Base-by-base conservation (phyloP, 2,113 vertebrate species). In the Apteryx owenii region DNA sequence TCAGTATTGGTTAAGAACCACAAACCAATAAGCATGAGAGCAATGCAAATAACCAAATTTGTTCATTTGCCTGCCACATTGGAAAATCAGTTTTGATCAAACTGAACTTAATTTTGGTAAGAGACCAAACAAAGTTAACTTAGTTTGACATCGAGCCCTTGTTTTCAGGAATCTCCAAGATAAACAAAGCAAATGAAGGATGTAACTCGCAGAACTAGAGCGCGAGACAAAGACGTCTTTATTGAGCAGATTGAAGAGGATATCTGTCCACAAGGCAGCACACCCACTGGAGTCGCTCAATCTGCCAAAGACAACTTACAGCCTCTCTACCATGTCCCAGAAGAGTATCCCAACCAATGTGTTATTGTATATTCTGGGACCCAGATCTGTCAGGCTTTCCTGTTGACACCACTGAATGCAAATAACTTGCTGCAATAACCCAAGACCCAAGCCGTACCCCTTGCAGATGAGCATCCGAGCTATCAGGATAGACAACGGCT, bases 381-480 rank as follows among this genome's bases (percentile, higher is more conserved):
- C n/a, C 10, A 11, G 5, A 89, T 12, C 22, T 2, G 5, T 23
- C 20, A 83, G 70, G 70, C 0, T 1, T 17, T 81, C 60, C 70
- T 60, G 9, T 2, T 62, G 54, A 89, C 15, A 8, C 19, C 29
- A 7, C 0, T 26, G 36, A 46, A 76, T 8, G 18, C 19, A 56
- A 89, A 23, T 44, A 89, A 81, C 50, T 84, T 58, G 4, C 6
- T 56, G 42, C 78, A 87, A 78, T 71, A 71, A 40, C 26, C 14
- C 4, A 53, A 51, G n/a, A 69, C 60, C n/a, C 14, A 71, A 62
- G 12, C 38, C 0, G 7, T 38, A 38, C 12, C 77, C 48, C 40
- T 25, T 56, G 25, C 16, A 80, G 12, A 64, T 8, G 17, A 20
- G 4, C 14, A 62, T 17, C 46, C 28, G 48, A 2, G 0, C 0